Conservation (phyloP, 1,140 invertebrate genomes). For the Laupala kohalensis region DNA sequence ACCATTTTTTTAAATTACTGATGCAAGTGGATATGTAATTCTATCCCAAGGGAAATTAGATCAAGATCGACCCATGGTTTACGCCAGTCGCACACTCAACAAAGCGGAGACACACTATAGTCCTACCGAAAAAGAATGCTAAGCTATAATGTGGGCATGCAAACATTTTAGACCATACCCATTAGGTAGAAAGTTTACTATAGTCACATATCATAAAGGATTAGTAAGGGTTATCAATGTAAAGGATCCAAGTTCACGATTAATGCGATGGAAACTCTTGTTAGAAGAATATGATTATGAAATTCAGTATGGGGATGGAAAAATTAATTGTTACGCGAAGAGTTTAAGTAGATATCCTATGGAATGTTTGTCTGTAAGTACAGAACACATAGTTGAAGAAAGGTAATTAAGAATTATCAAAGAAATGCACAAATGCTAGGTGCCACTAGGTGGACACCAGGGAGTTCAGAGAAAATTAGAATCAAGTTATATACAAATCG, state of each 20-base stretch:
- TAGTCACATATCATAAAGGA: conserved; percentile 28
- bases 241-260: conserved; percentile 21
- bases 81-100: conserved; percentile 19
- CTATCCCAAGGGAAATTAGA: conserved; percentile 22
- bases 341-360: not conserved
- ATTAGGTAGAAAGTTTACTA: conserved; percentile 24
- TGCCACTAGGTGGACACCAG: not conserved
- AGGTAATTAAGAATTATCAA: not conserved
- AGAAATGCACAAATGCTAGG: not conserved
- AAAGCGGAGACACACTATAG: conserved; percentile 15
- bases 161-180: conserved; percentile 33
- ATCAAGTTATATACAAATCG: not conserved
- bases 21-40: conserved; percentile 32
- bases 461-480: not conserved
- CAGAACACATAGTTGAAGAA: not conserved
- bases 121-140: conserved; percentile 26
- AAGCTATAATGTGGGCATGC: conserved; percentile 29
- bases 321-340: not conserved
- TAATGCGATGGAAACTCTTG: conserved; percentile 23
- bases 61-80: conserved; percentile 23
- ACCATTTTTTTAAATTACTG: conserved; percentile 40
- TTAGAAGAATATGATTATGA: conserved; percentile 3
- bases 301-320: not conserved
- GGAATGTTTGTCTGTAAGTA: not conserved
- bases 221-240: conserved; percentile 25